These are phyloP conservation scores for Eupelmus urozonus DNA, from an alignment of 2,888 invertebrate species.

Conservation along the genomic window DNA sequence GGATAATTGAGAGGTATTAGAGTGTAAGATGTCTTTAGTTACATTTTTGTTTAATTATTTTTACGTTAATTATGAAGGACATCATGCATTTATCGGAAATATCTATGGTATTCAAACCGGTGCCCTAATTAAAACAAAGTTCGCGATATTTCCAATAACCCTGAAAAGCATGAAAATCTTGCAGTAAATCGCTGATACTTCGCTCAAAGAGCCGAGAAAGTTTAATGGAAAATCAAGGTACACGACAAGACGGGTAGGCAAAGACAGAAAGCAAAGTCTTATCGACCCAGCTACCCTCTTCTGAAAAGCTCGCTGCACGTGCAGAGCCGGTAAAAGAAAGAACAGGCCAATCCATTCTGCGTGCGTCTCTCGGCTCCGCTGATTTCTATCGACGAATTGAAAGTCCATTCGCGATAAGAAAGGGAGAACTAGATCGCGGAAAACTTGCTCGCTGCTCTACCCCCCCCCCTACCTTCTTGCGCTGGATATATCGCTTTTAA, in stretches of 20 bases:
- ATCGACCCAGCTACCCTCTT: not conserved
- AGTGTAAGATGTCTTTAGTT: too few species aligned
- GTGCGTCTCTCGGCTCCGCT: conserved; percentile 4
- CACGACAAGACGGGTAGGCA: not conserved
- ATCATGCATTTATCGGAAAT: too few species aligned
- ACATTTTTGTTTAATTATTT: too few species aligned
- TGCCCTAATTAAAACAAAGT: too few species aligned
- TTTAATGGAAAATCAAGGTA: not conserved
- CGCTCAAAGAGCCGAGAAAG: too few species aligned
- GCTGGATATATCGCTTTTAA: conserved; percentile 33
- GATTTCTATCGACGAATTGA: conserved; percentile 52
- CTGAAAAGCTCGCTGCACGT: not conserved
- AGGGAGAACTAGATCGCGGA: not conserved
- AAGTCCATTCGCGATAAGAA: conserved; percentile 50
- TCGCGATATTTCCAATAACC: too few species aligned
- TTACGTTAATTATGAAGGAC: too few species aligned
- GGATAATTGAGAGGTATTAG: too few species aligned
- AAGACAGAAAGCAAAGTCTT: not conserved
- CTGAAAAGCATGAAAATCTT: too few species aligned
- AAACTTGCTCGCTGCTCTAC: not conserved
- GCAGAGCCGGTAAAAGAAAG: not conserved
- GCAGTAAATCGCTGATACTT: too few species aligned
- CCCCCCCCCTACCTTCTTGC: too few species aligned
- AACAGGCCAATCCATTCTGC: conserved; percentile 30
- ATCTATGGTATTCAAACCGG: too few species aligned